Conservation (phyloP, 2,113 vertebrate genomes). For the Gnathonemus echidnorhynchus region DNA sequence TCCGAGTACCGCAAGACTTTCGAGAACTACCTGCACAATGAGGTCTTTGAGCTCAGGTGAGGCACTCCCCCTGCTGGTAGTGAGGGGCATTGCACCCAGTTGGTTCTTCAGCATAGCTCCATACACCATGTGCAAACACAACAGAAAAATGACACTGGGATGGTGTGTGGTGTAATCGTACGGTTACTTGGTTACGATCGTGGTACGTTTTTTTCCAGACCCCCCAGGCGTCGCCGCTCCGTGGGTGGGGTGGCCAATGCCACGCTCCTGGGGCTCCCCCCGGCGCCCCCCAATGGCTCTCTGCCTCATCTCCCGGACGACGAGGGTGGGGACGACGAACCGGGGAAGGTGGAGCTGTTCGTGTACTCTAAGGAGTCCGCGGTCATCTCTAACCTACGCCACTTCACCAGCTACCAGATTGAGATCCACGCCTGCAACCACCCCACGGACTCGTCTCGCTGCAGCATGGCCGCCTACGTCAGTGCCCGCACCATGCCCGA, state of each 20-base stretch:
- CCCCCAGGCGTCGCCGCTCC: conserved; percentile 70
- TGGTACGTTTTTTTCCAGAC: conserved; percentile 48
- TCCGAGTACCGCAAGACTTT: conserved; percentile 86
- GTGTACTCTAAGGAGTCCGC: conserved; percentile 76
- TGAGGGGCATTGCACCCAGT: neutral
- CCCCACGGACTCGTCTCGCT: conserved; percentile 55
- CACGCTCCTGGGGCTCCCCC: conserved; percentile 46
- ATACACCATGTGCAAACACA: neutral
- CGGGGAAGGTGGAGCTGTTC: conserved; percentile 62
- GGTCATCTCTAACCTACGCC: conserved; percentile 79
- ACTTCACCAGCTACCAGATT: conserved; percentile 93
- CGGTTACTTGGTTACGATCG: neutral
- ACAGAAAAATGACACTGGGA: neutral
- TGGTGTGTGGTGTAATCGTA: neutral
- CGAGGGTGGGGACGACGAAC: conserved; percentile 58
- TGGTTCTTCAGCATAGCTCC: neutral
- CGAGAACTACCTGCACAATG: conserved; percentile 94
- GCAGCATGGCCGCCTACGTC: conserved; percentile 87
- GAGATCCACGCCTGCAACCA: conserved; percentile 95
- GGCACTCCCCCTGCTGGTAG: neutral
- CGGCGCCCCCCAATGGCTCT: conserved; percentile 39
- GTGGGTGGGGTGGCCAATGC: conserved; percentile 61
- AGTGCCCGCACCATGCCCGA: conserved; percentile 93
- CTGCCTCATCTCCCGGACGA: conserved; percentile 46
- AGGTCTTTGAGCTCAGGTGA: conserved; percentile 87